phyloP scores from a whole-genome alignment of 1,140 invertebrate species.

The Euwallacea similis region DNA sequence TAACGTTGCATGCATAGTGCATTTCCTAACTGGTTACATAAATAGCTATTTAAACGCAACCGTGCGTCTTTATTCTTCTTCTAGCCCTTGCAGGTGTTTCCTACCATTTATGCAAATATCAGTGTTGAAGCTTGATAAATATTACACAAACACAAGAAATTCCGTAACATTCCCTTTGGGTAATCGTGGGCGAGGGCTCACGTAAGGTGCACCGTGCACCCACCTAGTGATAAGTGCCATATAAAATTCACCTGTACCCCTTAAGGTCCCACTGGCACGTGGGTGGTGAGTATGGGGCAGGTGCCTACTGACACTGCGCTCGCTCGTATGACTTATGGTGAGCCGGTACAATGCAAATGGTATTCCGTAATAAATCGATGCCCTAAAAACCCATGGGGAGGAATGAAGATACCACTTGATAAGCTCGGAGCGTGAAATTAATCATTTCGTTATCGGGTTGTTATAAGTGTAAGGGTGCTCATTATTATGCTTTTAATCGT shows the following conservation, averaged over 20 bases:
- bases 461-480: too few species aligned
- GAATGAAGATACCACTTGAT: conserved; percentile 1
- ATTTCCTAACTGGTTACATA: too few species aligned
- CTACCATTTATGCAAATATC: conserved; percentile 13
- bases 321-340: conserved; percentile 21
- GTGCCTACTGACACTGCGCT: conserved; percentile 6
- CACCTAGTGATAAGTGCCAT: conserved; percentile 15
- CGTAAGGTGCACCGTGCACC: conserved; percentile 21
- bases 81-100: background rate
- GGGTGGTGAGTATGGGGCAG: conserved; percentile 14
- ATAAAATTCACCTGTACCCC: conserved; percentile 20
- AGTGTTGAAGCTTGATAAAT: conserved; percentile 20
- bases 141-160: conserved; percentile 24
- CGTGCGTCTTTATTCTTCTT: too few species aligned
- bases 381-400: background rate
- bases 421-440: too few species aligned
- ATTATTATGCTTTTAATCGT: too few species aligned
- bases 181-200: conserved; percentile 23
- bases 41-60: too few species aligned
- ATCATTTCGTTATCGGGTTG: too few species aligned
- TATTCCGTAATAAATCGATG: conserved; percentile 17
- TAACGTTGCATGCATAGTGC: too few species aligned
- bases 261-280: conserved; percentile 22
- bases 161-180: conserved; percentile 8
- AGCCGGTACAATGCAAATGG: conserved; percentile 4